phyloP scores from a whole-genome alignment of 92 coral and sea anemone species.

The Umimayanthus chanpuru region DNA sequence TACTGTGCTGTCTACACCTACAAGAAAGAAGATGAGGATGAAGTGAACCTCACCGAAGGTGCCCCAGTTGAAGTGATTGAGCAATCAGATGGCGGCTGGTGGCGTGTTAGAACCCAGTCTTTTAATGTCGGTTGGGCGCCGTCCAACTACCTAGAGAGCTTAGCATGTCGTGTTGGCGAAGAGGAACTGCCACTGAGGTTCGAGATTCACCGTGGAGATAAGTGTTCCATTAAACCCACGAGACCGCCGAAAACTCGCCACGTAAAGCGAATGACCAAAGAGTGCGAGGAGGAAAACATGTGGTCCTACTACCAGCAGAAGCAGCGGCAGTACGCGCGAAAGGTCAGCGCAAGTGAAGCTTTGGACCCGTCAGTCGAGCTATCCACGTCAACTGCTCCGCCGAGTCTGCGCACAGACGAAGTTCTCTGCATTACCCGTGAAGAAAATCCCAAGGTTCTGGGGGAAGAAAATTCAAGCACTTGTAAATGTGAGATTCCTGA shows the following conservation, averaged over 20 bases:
- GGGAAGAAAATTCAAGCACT: background rate
- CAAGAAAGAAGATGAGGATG: constrained; percentile 63
- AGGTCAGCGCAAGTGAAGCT: constrained; percentile 8
- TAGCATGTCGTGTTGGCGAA: background rate
- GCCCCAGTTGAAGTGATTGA: constrained; percentile 80
- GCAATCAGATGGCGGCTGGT: constrained; percentile 90
- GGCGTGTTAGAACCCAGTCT: constrained; percentile 85
- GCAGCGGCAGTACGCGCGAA: constrained; percentile 26
- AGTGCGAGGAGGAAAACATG: constrained; percentile 48
- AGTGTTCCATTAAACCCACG: constrained; percentile 9
- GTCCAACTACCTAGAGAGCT: constrained; percentile 78
- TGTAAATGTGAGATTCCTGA: background rate
- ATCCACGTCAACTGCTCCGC: background rate
- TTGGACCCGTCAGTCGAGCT: background rate
- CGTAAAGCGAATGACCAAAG: constrained; percentile 51
- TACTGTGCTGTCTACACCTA: constrained; percentile 70
- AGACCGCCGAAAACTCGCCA: constrained; percentile 40
- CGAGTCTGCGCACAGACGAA: background rate
- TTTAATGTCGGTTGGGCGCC: constrained; percentile 96
- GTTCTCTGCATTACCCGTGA: background rate
- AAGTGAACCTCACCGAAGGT: constrained; percentile 75
- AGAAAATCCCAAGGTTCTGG: background rate
- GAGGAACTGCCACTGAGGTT: background rate
- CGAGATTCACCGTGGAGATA: background rate
- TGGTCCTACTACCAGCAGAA: constrained; percentile 40